Evolutionary conservation across 2,888 invertebrate genomes (phyloP), one percentile per base, ranked within the genome.

Genomic region (Rhagophthalmus giganteus): DNA sequence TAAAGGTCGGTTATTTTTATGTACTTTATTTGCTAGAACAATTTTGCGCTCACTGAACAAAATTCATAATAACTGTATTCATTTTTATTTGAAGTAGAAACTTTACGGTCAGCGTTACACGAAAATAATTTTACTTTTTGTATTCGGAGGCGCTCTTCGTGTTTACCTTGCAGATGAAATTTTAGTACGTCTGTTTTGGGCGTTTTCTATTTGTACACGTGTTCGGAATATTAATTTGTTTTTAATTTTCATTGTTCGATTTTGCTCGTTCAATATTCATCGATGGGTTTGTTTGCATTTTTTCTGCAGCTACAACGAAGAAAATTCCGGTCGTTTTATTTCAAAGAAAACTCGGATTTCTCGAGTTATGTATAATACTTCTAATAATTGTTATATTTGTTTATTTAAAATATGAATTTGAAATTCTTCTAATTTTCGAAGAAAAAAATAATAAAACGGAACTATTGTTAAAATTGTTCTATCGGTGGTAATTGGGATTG

Each of bases 11-110:
- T 44, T 49, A 42, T 41, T 49, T 39, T 38, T 39, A 30, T 27
- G 27, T 31, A 44, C 39, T 51, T 51, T 45, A 45, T 45, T 51
- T 44, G 44, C 38, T 33, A 51, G 38, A 51, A 51, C 44, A 44
- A 51, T 44, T 41, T 38, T 28, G 37, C 41, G 49, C 41, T 49
- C 41, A 31, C 41, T 42, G 40, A 49, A 37, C 41, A 42, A 49
- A 49, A 49, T 49, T 41, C 42, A 33, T 46, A 46, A 46, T 46
- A 37, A 45, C 45, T 46, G 45, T 46, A 37, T 46, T 46, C 38
- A 37, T 46, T 46, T 46, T 46, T 46, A 46, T 46, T 46, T 46
- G 30, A 46, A 37, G 45, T 37, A 31, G 30, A 38, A 45, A 38
- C 31, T 44, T 37, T 39, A 47, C 27, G 47, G 39, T 47, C 47